Conservation (phyloP, 2,888 invertebrate species). For the Dolichomitus sp. region DNA sequence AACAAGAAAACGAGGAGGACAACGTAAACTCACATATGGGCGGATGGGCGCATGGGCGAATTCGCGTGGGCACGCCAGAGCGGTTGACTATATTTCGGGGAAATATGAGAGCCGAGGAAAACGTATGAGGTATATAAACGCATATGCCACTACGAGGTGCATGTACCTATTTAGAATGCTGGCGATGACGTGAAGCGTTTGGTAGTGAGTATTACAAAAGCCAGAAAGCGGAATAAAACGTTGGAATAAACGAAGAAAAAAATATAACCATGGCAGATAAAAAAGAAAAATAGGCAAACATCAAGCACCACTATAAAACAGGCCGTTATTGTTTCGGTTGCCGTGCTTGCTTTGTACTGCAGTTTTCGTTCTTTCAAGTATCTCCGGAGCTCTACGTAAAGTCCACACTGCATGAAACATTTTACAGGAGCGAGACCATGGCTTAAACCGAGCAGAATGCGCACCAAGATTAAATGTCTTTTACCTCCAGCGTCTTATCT, state of each 20-base stretch:
- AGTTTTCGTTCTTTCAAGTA: conserved; percentile 8
- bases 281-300: conserved; percentile 24
- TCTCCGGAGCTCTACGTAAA: not conserved
- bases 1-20: conserved; percentile 1
- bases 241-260: conserved; percentile 19
- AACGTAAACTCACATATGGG: conserved; percentile 12
- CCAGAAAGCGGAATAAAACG: conserved; percentile 19
- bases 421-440: conserved; percentile 7
- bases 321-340: conserved; percentile 49
- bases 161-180: conserved; percentile 9
- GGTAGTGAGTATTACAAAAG: conserved; percentile 32
- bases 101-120: conserved; percentile 14
- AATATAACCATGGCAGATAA: not conserved
- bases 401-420: conserved; percentile 16
- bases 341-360: conserved; percentile 32
- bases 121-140: conserved; percentile 10
- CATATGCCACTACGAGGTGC: conserved; percentile 3
- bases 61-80: conserved; percentile 2
- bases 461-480: conserved; percentile 44
- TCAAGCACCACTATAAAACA: conserved; percentile 47
- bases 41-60: not conserved
- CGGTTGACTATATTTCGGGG: conserved; percentile 27
- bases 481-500: conserved; percentile 14
- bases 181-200: conserved; percentile 31
- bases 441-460: not conserved